A percentile compares a stretch with the other conserved stretches of the same genome.
These are phyloP conservation scores for Percina caprodes DNA, from an alignment of 2,113 vertebrate species.

Conservation along the genomic window DNA sequence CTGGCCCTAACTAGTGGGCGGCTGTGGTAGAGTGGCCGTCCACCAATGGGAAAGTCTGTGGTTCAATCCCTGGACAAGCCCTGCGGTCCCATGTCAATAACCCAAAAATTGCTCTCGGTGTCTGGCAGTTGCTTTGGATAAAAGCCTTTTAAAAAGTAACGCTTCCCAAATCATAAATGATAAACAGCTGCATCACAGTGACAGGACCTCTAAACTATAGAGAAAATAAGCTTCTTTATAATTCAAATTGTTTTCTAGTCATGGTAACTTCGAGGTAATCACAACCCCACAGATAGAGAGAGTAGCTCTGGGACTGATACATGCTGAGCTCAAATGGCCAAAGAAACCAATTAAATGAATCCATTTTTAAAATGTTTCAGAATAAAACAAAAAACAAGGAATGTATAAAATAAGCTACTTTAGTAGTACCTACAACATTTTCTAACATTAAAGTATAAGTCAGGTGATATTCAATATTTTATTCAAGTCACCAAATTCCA, in stretches of 20 bases:
- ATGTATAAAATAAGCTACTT: not conserved
- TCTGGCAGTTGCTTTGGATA: no score
- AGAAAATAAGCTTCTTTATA: not conserved
- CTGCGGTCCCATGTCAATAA: no score
- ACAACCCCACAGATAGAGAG: no score
- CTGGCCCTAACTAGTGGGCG: no score
- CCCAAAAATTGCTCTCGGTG: no score
- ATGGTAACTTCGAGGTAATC: not conserved
- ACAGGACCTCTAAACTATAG: not conserved
- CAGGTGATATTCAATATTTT: not conserved
- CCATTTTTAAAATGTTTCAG: not conserved
- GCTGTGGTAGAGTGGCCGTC: no score
- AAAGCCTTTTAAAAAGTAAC: not conserved
- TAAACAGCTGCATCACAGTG: not conserved
- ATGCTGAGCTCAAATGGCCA: not conserved
- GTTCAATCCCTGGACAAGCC: no score
- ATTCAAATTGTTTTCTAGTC: not conserved
- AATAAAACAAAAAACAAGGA: not conserved
- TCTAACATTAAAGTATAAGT: not conserved
- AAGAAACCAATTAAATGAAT: not conserved
- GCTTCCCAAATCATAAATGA: not conserved
- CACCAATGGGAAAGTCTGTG: no score
- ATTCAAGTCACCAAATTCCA: not conserved
- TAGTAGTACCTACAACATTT: not conserved
- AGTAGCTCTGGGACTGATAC: no score